Base-by-base conservation (phyloP, 2,113 vertebrate species). In the Prinia subflava region DNA sequence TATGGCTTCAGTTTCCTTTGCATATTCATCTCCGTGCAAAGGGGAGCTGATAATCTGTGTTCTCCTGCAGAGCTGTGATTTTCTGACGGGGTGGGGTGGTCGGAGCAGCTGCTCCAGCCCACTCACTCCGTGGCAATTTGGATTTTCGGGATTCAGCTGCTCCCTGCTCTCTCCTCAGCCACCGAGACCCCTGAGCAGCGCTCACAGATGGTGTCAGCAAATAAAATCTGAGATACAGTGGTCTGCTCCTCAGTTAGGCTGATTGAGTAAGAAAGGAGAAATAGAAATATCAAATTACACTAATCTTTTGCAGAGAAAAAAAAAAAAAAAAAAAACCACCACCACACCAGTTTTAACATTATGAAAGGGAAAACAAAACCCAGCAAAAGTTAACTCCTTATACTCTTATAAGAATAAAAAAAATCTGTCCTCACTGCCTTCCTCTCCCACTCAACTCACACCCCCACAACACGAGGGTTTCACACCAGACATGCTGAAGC, bases 241-340 rank as follows among this genome's bases (percentile, higher is more conserved):
- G 74, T 57, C 68, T 73, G 25, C 37, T 74, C 57, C 71, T 94
- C 37, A 6, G 15, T 94, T n/a, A 6, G 15, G 59, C 39, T 83
- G 77, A 78, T 77, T 13, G 47, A 87, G 28, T 7, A 20, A 76
- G 62, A 39, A 64, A 77, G 10, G 42, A 27, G 64, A 89, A 95
- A 79, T 4, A 64, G 39, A 79, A 92, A 82, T 52, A 63, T 1
- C 12, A 55, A 59, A 62, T n/a, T 31, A 25, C 41, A 49, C 1
- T 0, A 11, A 42, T 25, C 0, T 1, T 62, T 78, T 55, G 42
- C 23, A 13, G 14, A 25, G 10, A 3, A 11, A 22, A 14, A 20
- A 15, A 30, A 23, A 25, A 19, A n/a, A 28, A 6, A 21, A 33
- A 8, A 19, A 33, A 39, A 39, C 39, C 39, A 39, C 39, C 5